Percentiles rank a stretch among this genome's conserved stretches.
Conservation (phyloP, 1,140 invertebrate genomes). For the Homalodisca vitripennis region DNA sequence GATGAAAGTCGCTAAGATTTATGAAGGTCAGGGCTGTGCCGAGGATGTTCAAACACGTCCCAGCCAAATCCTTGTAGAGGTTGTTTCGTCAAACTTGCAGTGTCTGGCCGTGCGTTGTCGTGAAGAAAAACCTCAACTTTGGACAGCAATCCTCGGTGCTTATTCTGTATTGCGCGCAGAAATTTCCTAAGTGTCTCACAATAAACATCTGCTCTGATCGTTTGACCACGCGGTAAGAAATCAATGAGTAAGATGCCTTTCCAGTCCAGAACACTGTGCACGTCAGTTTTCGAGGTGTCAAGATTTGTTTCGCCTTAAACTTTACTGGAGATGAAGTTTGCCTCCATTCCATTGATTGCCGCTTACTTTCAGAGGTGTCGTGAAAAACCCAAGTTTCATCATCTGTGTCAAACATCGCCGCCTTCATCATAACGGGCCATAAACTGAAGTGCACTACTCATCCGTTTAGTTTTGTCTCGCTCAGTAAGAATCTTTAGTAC, state of each 20-base stretch:
- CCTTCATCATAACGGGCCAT: neutral
- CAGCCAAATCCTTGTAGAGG: too few species aligned
- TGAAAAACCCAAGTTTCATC: slow-evolving; percentile 33
- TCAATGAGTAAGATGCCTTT: slow-evolving; percentile 32
- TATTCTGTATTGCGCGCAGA: slow-evolving; percentile 36
- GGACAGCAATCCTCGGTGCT: slow-evolving; percentile 31
- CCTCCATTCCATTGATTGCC: slow-evolving; percentile 31
- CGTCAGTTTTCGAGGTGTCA: slow-evolving; percentile 27
- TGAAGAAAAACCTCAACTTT: neutral
- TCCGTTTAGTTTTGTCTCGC: slow-evolving; percentile 32
- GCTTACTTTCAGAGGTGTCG: slow-evolving; percentile 36
- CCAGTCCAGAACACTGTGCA: slow-evolving; percentile 27
- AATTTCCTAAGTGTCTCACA: slow-evolving; percentile 28
- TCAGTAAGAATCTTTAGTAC: slow-evolving; percentile 40
- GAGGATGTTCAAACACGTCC: too few species aligned
- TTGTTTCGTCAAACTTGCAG: slow-evolving; percentile 28
- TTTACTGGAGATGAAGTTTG: slow-evolving; percentile 11
- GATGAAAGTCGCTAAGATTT: too few species aligned
- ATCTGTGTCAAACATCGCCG: slow-evolving; percentile 35
- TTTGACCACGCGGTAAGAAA: slow-evolving; percentile 31
- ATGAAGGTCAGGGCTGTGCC: too few species aligned
- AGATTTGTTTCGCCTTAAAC: slow-evolving; percentile 25
- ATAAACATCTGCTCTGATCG: slow-evolving; percentile 32
- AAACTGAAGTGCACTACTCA: slow-evolving; percentile 32
- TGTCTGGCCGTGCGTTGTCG: slow-evolving; percentile 36